Conservation (phyloP, 92 coral and sea anemone species). For the Muricea muricata region DNA sequence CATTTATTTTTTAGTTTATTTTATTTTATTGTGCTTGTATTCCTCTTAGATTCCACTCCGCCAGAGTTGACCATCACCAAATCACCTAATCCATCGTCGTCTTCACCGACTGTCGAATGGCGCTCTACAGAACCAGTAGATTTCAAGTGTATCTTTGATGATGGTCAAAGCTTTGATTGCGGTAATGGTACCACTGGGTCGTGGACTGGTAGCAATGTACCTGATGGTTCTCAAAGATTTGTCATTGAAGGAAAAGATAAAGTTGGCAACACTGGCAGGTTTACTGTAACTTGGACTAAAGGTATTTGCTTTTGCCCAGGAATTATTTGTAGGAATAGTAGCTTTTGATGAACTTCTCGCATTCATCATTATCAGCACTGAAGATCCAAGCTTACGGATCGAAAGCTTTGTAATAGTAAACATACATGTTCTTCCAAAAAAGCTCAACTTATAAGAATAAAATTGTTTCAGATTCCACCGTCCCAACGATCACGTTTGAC, state of each 20-base stretch:
- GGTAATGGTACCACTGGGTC: constrained; percentile 25
- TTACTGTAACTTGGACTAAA: constrained; percentile 13
- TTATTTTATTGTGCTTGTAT: not conserved
- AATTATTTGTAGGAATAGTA: not conserved
- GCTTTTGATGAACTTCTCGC: too few relatives aligned
- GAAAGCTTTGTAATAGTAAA: too few relatives aligned
- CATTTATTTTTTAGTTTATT: too few relatives aligned
- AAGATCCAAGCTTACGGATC: too few relatives aligned
- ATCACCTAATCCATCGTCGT: constrained; percentile 5
- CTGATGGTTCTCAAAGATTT: constrained; percentile 22
- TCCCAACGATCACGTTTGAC: not conserved
- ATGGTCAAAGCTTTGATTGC: not conserved
- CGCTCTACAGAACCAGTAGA: constrained; percentile 2
- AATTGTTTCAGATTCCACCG: not conserved
- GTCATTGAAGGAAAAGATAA: constrained; percentile 10
- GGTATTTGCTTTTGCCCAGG: not conserved
- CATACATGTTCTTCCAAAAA: too few relatives aligned
- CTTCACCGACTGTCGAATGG: constrained; percentile 9
- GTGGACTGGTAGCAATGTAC: constrained; percentile 12
- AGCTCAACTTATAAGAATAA: too few relatives aligned
- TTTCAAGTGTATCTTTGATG: constrained; percentile 26
- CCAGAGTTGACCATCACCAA: not conserved
- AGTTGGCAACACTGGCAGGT: constrained; percentile 8
- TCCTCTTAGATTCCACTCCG: constrained; percentile 3
- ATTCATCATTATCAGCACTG: too few relatives aligned